phyloP scores from a whole-genome alignment of 2,797 vertebrate genomes.

The Sebastes iracundus region DNA sequence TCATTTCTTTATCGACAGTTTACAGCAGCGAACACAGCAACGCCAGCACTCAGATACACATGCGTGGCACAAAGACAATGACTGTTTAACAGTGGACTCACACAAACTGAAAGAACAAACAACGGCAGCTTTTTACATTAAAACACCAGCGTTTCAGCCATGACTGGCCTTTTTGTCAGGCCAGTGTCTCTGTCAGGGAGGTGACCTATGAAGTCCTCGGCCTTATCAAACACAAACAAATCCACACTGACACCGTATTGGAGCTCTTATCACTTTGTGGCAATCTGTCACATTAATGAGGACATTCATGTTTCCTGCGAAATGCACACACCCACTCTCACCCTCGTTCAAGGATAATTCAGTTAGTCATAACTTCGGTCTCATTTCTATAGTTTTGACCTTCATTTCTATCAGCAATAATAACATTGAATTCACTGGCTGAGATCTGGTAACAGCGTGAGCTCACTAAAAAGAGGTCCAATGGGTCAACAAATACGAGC shows the following conservation, averaged over 20 bases:
- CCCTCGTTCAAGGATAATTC: neutral
- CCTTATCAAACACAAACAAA: slow-evolving; percentile 16
- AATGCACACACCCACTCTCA: slow-evolving; percentile 19
- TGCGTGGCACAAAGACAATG: neutral
- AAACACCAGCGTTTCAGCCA: neutral
- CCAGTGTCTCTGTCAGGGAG: neutral
- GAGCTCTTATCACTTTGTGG: slow-evolving; percentile 14
- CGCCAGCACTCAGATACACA: neutral
- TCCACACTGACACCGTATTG: neutral
- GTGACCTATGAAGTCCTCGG: neutral
- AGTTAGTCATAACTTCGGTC: neutral
- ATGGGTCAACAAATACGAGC: neutral
- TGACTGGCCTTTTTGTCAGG: neutral
- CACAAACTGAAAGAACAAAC: neutral
- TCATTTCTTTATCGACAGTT: slow-evolving; percentile 35
- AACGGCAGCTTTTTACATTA: neutral
- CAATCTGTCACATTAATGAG: slow-evolving; percentile 39
- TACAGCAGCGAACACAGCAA: slow-evolving; percentile 12
- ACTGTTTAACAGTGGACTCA: neutral
- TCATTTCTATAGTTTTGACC: neutral
- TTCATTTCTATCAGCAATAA: neutral
- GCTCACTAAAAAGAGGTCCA: neutral
- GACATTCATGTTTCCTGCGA: slow-evolving; percentile 13
- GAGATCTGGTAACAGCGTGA: neutral
- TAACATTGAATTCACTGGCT: neutral